Evolutionary conservation across 2,797 vertebrate species (phyloP).

Genomic region (Micrastur ruficollis): DNA sequence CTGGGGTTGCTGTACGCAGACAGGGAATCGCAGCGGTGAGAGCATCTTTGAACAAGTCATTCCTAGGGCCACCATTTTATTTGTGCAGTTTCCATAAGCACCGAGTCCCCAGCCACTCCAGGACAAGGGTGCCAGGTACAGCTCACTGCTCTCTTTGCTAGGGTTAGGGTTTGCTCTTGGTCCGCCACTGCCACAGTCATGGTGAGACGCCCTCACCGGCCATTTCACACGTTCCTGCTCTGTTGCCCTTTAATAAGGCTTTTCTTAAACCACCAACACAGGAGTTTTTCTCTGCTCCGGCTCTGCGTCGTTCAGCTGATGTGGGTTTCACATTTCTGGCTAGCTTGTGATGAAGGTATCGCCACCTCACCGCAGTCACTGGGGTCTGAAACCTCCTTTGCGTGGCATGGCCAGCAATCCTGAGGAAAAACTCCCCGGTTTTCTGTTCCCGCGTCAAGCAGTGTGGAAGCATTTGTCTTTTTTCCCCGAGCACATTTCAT

Average conservation of each 20-base stretch:
- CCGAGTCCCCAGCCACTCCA: not conserved
- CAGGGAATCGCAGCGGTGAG: accelerated
- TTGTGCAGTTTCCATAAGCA: not conserved
- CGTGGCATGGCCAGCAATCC: not conserved
- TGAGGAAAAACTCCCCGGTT: not conserved
- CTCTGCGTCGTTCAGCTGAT: not conserved
- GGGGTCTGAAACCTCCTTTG: not conserved
- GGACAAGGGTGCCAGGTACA: not conserved
- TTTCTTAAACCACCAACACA: not conserved
- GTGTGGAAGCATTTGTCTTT: not conserved
- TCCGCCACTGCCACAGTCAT: not conserved
- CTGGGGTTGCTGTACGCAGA: not conserved
- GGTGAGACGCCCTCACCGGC: not conserved
- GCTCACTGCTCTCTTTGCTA: not conserved
- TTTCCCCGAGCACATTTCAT: not conserved
- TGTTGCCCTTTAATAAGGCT: not conserved
- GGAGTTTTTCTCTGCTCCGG: not conserved
- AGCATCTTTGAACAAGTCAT: not conserved
- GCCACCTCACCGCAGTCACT: not conserved
- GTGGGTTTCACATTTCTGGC: accelerated
- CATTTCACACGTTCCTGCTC: not conserved
- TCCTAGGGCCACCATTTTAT: not conserved
- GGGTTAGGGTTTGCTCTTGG: not conserved
- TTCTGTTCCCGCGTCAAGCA: not conserved
- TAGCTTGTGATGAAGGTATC: not conserved